Base-by-base conservation (phyloP, 2,888 invertebrate genomes). In the Didymodactylos carnosus region DNA sequence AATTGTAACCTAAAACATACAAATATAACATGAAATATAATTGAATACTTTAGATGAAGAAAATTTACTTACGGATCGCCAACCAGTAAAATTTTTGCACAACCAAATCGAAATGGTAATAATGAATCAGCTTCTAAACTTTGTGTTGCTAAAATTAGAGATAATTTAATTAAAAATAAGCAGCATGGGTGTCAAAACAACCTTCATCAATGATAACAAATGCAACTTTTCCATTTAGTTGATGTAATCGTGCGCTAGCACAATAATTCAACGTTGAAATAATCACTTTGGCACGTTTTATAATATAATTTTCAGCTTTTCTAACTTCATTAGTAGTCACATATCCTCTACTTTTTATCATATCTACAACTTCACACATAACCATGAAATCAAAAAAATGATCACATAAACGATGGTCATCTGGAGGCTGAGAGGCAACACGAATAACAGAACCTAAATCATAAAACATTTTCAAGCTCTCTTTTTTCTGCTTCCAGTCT, bases 51-150 rank as follows among this genome's bases (percentile, higher is more conserved):
- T n/a, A 92, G 84, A 81, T 93, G 92, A 79, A 89, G n/a, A n/a
- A n/a, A n/a, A n/a, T n/a, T n/a, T n/a, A n/a, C n/a, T n/a, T n/a
- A 87, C 2, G 90, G 90, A 84, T 94, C 93, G 0, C 93, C 93
- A 40, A 93, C 89, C 76, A 94, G 85, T 46, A 92, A 87, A 71
- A 93, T 83, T 72, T 88, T 89, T 3, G 29, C n/a, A 19, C 62
- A 62, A 10, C n/a, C 16, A 35, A 62, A 62, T 29, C 62, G 62
- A 29, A 62, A 13, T 19, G 62, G 62, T n/a, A 62, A 19, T 7
- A 62, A 19, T 0, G 10, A 4, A 19, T 62, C 62, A 62, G 35
- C 62, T 62, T 62, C 62, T 25, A 19, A 29, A 62, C 35, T 35
- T 62, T 62, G 62, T 35, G 29, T 13, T 35, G 62, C 62, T 62